Evolutionary conservation across 2,888 invertebrate species (phyloP).

Genomic region (Erebia epiphron): DNA sequence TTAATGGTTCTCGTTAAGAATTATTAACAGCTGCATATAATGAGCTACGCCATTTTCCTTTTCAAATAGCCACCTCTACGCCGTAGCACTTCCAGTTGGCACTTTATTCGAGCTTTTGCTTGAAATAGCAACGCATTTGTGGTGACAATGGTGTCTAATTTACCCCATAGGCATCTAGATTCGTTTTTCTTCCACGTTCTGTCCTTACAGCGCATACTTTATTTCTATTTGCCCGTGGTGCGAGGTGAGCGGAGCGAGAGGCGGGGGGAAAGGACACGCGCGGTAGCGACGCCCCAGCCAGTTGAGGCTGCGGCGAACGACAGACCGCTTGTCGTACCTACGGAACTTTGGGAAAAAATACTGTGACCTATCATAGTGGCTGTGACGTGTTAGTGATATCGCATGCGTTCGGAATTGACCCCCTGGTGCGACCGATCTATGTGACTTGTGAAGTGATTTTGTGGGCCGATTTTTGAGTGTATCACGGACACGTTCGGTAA

Average conservation of each 20-base stretch:
- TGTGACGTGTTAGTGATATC: conserved; percentile 65
- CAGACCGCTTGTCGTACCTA: conserved; percentile 57
- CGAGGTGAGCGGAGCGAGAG: conserved; percentile 68
- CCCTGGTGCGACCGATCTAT: conserved; percentile 53
- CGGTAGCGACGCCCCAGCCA: conserved; percentile 79
- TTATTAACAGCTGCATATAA: conserved; percentile 21
- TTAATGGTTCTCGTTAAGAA: conserved; percentile 20
- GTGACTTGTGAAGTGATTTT: conserved; percentile 66
- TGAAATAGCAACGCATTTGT: not conserved
- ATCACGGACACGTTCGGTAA: conserved; percentile 55
- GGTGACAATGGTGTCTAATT: conserved; percentile 22
- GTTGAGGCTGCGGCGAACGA: conserved; percentile 71
- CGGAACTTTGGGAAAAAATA: conserved; percentile 47
- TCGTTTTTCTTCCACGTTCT: conserved; percentile 70
- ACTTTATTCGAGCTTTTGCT: not conserved
- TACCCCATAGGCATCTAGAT: conserved; percentile 36
- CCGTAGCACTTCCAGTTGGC: not conserved
- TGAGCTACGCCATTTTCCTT: conserved; percentile 24
- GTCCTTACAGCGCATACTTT: conserved; percentile 78
- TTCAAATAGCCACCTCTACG: conserved; percentile 1
- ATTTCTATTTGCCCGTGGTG: conserved; percentile 79
- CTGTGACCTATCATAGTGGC: conserved; percentile 64
- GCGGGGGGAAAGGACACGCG: conserved; percentile 70
- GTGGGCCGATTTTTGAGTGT: conserved; percentile 41
- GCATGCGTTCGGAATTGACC: conserved; percentile 59